Evolutionary conservation across 2,888 invertebrate genomes (phyloP).

Genomic region (Mesoligia furuncula): DNA sequence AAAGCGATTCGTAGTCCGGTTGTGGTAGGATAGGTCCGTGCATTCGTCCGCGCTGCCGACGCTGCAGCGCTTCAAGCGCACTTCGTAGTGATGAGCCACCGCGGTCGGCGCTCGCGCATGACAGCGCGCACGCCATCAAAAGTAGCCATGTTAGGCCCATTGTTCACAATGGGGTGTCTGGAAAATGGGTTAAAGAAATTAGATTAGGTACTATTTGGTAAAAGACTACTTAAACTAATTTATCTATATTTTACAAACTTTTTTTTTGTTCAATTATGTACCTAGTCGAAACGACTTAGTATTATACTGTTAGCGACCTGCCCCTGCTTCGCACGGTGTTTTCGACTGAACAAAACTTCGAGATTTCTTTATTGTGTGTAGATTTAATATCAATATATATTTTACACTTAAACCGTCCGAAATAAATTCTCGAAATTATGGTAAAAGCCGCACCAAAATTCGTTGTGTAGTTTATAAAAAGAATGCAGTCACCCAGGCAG

Average conservation of each 20-base stretch:
- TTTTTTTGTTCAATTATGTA: background rate
- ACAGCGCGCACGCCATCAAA: constrained; percentile 72
- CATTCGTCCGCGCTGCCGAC: constrained; percentile 85
- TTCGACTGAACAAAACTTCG: background rate
- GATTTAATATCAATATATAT: background rate
- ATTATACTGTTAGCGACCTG: background rate
- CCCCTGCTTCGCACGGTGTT: too few species aligned
- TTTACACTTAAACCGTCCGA: background rate
- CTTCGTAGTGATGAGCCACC: constrained; percentile 87
- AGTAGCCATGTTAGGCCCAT: constrained; percentile 82
- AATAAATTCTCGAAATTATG: background rate
- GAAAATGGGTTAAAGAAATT: constrained; percentile 12
- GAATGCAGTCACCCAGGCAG: too few species aligned
- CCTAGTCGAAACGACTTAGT: background rate
- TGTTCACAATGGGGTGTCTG: constrained; percentile 56
- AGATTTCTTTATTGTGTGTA: background rate
- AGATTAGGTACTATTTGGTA: background rate
- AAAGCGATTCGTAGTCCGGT: constrained; percentile 83
- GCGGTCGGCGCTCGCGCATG: constrained; percentile 75
- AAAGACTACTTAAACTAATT: background rate
- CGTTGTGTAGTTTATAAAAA: too few species aligned
- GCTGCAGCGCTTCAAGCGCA: constrained; percentile 88
- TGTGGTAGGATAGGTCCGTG: constrained; percentile 75
- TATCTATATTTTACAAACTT: background rate
- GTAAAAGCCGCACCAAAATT: too few species aligned